Base-by-base conservation (phyloP, 2,797 vertebrate genomes). In the Ptychobarbus kaznakovi region DNA sequence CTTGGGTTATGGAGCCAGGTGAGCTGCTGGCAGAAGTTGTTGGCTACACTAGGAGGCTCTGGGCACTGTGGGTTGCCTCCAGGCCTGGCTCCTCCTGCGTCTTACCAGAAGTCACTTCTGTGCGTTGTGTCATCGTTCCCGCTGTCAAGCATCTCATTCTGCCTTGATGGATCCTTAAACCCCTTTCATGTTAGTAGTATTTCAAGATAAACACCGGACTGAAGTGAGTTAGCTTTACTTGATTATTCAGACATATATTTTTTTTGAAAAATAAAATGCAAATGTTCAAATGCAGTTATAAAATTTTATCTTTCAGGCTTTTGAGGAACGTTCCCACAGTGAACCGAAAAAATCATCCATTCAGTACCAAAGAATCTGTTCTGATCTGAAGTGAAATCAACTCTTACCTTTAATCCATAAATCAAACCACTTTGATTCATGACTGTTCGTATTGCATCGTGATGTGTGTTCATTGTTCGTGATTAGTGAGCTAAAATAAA, bases 161-260 rank as follows among this genome's bases (percentile, higher is more conserved):
- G n/a, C 38, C 20, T 42, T 83, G 75, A 46, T 89, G 84, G 49
- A 86, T 87, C 51, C 53, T 85, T 38, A 89, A 80, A 25, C 86
- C 86, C 8, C 4, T 49, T 22, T 2, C 58, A 32, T 32, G 32
- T 32, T 32, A 22, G 20, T n/a, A 69, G 11, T 42, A 44, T 70
- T 44, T 42, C 11, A 16, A 65, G 15, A 66, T 66, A 9, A 66
- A 38, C 32, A 35, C 28, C 18, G 28, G 63, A 35, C 1, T 10
- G 8, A 32, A 38, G 7, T 7, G 32, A 66, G 7, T 66, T 16
- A 66, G 1, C 28, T 66, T 15, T 11, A 63, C 58, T n/a, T 58
- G 28, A 7, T 35, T 35, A 18, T 58, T 58, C 51, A 53, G 16
- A 6, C 49, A 49, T 42, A 0, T 2, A 9, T 46, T 42, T 46